These are phyloP conservation scores for Terrapene triunguis DNA, from an alignment of 2,113 vertebrate species.

Conservation along the genomic window DNA sequence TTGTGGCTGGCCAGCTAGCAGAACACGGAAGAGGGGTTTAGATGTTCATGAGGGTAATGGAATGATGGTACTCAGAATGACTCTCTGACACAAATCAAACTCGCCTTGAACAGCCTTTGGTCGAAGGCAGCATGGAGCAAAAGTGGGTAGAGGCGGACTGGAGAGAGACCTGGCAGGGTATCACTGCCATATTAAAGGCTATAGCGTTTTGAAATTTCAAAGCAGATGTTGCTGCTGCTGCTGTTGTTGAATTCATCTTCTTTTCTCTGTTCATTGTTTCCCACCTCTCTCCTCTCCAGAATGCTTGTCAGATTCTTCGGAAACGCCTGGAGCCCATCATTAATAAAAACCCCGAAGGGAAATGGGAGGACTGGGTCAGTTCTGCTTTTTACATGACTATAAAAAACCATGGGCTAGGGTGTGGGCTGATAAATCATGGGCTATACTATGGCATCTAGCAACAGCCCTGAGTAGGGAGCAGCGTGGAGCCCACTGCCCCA, in stretches of 20 bases:
- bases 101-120: background rate
- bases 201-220: background rate
- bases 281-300: conserved; percentile 64
- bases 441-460: background rate
- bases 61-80: background rate
- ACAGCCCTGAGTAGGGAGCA: background rate
- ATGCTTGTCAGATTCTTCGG: conserved; percentile 87
- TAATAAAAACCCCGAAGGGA: conserved; percentile 80
- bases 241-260: background rate
- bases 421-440: background rate
- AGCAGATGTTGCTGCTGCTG: background rate
- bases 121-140: background rate
- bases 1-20: background rate
- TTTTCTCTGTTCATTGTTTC: background rate
- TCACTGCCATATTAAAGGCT: background rate
- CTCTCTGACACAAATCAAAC: background rate
- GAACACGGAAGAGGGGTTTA: background rate
- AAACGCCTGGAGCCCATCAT: conserved; percentile 85
- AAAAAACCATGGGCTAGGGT: background rate
- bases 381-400: background rate
- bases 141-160: background rate
- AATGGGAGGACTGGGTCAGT: conserved; percentile 90
- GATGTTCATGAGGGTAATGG: background rate
- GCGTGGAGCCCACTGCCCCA: background rate
- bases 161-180: background rate